Base-by-base conservation (phyloP, 2,797 vertebrate species). In the Hippopotamyrus pictus region DNA sequence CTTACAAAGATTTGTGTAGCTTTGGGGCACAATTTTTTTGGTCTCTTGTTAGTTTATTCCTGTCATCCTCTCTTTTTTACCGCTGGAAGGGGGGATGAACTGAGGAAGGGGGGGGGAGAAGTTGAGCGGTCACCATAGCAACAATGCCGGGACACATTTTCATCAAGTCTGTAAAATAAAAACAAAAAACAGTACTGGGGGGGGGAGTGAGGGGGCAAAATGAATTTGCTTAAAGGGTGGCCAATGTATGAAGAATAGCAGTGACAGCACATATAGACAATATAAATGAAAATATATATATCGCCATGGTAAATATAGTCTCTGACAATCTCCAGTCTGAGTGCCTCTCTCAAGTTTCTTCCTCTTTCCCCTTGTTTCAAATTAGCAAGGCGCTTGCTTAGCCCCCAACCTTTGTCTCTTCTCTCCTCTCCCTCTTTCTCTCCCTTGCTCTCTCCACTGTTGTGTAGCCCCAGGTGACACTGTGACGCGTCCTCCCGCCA, bases 11-110 rank as follows among this genome's bases (percentile, higher is more conserved):
- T 96, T 95, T 94, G 94, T 95, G 93, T 94, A 94, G 95, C 95
- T 95, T 92, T 94, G 79, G 94, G 96, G 94, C 95, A 95, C 90
- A 91, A 94, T 94, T 95, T 90, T 91, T 90, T 94, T 94, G 93
- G 93, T 87, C 94, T 96, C 95, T 95, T 95, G 95, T 95, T 96
- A 94, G 95, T 96, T 95, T 95, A 95, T 95, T 95, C 94, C 94
- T 95, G 94, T 95, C 95, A 95, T 94, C 94, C 94, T 89, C 91
- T 94, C 94, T 93, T 93, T 95, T 95, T 92, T 89, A 92, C 89
- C 87, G 93, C 95, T 94, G 93, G 92, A 93, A 93, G 94, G 94
- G 44, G 93, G 93, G 92, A 92, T 62, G 85, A 50, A 51, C 82
- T 19, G 76, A 9, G 54, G 91, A 91, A 91, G 25, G 65, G 11